These are phyloP conservation scores for Apamea monoglypha DNA, from an alignment of 2,888 invertebrate genomes.

Conservation along the genomic window DNA sequence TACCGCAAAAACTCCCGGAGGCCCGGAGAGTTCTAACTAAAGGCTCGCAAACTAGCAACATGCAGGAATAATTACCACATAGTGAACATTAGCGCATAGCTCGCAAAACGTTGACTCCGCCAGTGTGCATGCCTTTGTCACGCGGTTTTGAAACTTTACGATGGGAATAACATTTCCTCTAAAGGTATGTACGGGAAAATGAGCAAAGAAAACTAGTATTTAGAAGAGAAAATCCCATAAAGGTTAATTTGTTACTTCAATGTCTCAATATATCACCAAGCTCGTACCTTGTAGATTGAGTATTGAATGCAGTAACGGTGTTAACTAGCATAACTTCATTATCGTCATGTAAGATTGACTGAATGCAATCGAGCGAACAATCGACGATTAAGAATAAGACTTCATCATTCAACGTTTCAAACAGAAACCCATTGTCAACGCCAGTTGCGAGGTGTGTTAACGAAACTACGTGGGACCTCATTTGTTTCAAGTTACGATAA, in stretches of 20 bases:
- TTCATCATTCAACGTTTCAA: slow-evolving; percentile 64
- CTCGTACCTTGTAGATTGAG: slow-evolving; percentile 7
- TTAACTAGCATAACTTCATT: slow-evolving; percentile 47
- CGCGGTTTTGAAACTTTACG: slow-evolving; percentile 58
- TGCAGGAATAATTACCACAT: slow-evolving; percentile 70
- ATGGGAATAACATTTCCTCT: slow-evolving; percentile 51
- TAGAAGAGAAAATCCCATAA: slow-evolving; percentile 31
- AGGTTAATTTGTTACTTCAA: slow-evolving; percentile 12
- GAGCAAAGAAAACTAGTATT: slow-evolving; percentile 27
- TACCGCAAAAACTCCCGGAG: slow-evolving; percentile 49
- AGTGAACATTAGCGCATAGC: slow-evolving; percentile 68
- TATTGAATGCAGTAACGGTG: slow-evolving; percentile 9
- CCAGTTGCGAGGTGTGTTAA: slow-evolving; percentile 65
- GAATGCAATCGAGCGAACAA: slow-evolving; percentile 72
- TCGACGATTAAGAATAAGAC: slow-evolving; percentile 75
- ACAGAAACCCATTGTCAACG: slow-evolving; percentile 74
- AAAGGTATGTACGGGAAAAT: slow-evolving; percentile 35
- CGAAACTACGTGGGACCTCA: slow-evolving; percentile 74
- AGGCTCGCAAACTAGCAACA: slow-evolving; percentile 67
- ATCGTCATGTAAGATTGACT: slow-evolving; percentile 49
- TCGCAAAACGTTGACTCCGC: slow-evolving; percentile 69
- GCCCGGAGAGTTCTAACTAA: slow-evolving; percentile 41
- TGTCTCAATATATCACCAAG: slow-evolving; percentile 15
- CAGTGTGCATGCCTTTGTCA: slow-evolving; percentile 57
- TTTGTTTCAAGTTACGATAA: slow-evolving; percentile 60